Conservation (phyloP, 2,113 vertebrate genomes). For the Etheostoma spectabile region DNA sequence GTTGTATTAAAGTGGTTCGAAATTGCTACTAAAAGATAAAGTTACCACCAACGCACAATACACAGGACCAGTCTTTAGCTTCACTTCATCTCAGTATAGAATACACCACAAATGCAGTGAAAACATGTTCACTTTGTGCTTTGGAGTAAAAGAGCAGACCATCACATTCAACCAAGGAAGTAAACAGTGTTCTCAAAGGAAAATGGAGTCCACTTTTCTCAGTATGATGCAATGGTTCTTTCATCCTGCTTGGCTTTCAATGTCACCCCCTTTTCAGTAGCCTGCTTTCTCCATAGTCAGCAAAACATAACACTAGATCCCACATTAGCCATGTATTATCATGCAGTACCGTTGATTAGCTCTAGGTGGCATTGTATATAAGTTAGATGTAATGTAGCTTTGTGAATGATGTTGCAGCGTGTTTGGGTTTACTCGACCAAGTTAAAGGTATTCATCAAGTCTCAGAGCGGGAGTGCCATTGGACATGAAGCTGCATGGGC, state of each 20-base stretch:
- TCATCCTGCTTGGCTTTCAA: conserved; percentile 71
- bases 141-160: conserved; percentile 21
- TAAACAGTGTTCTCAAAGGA: conserved; percentile 52
- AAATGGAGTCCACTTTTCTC: conserved; percentile 72
- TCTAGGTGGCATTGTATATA: conserved; percentile 80
- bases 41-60: conserved; percentile 27
- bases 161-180: conserved; percentile 11
- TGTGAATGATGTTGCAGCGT: conserved; percentile 81
- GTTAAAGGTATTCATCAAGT: conserved; percentile 36
- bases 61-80: conserved; percentile 16
- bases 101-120: conserved; percentile 10
- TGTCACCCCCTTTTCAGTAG: conserved; percentile 66
- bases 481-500: conserved; percentile 72
- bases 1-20: conserved; percentile 1
- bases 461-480: conserved; percentile 40
- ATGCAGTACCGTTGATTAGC: conserved; percentile 76
- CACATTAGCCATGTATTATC: conserved; percentile 69
- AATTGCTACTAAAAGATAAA: not conserved
- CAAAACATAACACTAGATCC: conserved; percentile 60
- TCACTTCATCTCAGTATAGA: conserved; percentile 20
- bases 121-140: conserved; percentile 21
- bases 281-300: conserved; percentile 66
- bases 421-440: conserved; percentile 67
- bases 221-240: conserved; percentile 68
- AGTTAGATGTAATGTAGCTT: conserved; percentile 81